Conservation (phyloP, 2,113 vertebrate genomes). For the Scalopus aquaticus region DNA sequence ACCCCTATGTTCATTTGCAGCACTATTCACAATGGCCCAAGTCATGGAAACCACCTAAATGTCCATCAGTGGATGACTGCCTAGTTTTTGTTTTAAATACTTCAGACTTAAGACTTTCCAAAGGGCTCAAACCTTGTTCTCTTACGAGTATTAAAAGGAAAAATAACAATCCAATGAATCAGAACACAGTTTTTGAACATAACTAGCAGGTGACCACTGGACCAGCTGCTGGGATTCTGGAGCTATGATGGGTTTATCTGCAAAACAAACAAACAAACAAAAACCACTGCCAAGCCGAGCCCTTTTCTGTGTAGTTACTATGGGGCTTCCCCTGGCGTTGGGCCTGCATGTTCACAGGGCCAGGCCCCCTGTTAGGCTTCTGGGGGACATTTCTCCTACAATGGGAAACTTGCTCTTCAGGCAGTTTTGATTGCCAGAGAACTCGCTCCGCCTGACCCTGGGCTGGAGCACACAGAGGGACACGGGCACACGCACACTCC, state of each 20-base stretch:
- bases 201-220: background rate
- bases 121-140: background rate
- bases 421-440: background rate
- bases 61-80: background rate
- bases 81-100: background rate
- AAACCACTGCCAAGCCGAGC: no score
- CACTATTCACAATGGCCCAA: background rate
- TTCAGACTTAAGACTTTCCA: slow-evolving; percentile 33
- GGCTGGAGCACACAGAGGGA: background rate
- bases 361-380: background rate
- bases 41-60: background rate
- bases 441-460: background rate
- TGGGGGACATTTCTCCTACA: background rate
- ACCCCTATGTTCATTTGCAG: background rate
- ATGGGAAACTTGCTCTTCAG: background rate
- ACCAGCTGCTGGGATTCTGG: background rate
- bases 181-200: background rate
- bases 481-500: background rate
- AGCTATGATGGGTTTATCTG: background rate
- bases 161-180: background rate
- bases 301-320: background rate
- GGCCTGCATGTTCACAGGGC: background rate
- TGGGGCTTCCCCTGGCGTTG: no score
- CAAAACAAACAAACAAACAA: background rate
- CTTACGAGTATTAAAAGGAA: background rate